Evolutionary conservation across 2,888 invertebrate species (phyloP).

Genomic region (Conomelus anceps): DNA sequence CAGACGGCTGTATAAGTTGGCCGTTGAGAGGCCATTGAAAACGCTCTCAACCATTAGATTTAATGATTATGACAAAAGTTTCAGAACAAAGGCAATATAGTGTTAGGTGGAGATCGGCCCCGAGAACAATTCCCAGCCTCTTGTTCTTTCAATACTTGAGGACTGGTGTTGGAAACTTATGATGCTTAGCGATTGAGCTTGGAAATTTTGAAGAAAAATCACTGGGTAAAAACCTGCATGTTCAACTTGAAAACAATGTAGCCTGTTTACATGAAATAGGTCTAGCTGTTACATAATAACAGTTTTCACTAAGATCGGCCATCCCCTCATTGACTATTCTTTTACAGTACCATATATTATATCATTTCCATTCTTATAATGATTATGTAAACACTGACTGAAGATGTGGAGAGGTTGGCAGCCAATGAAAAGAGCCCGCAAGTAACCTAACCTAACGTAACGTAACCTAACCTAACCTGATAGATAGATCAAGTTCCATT

Average conservation of each 20-base stretch:
- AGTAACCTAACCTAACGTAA: no score
- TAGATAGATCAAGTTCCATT: no score
- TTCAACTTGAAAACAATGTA: no score
- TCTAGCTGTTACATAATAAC: neutral
- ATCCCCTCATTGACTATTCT: no score
- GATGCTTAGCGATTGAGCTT: neutral
- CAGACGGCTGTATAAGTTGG: neutral
- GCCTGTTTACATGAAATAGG: neutral
- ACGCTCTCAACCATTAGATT: neutral
- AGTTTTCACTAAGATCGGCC: no score
- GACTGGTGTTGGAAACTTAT: neutral
- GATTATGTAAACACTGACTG: no score
- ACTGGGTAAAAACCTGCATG: neutral
- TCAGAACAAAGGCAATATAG: neutral
- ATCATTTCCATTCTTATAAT: no score
- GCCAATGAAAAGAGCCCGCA: neutral
- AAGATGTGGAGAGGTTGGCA: neutral
- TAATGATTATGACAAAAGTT: neutral
- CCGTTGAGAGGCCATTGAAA: neutral
- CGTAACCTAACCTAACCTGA: no score
- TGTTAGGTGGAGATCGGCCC: neutral
- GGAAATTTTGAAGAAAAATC: neutral
- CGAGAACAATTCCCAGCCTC: neutral
- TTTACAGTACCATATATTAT: no score
- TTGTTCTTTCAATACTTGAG: neutral